Evolutionary conservation across 2,113 vertebrate species (phyloP).

Genomic region (Gracilinanus agilis): DNA sequence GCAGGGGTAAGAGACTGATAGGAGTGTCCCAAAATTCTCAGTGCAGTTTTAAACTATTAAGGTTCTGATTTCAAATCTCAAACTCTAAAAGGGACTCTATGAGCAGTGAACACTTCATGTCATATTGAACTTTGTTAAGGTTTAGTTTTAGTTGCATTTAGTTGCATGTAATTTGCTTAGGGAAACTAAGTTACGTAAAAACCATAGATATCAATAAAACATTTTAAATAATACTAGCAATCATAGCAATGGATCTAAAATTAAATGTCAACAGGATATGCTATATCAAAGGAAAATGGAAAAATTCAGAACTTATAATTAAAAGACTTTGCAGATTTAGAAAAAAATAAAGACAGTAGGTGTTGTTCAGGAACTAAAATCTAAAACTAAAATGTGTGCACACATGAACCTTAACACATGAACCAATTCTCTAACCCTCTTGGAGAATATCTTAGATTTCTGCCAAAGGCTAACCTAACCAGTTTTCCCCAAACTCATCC

Average conservation of each 20-base stretch:
- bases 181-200: neutral
- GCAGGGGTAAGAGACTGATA: neutral
- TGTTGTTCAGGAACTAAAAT: neutral
- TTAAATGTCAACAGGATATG: neutral
- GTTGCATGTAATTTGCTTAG: neutral
- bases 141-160: no score
- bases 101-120: neutral
- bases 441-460: neutral
- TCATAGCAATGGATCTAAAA: neutral
- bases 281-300: neutral
- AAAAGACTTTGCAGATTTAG: neutral
- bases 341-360: neutral
- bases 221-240: neutral
- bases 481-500: neutral
- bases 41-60: neutral
- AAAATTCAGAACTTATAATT: neutral
- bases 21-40: neutral
- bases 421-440: constrained; percentile 29
- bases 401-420: neutral
- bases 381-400: neutral
- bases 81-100: neutral
- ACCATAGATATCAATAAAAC: neutral
- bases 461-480: neutral
- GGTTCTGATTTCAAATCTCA: neutral
- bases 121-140: neutral